A percentile compares a stretch with the other conserved stretches of the same genome.
Evolutionary conservation across 2,113 vertebrate genomes (phyloP).

Genomic region (Oncorhynchus gorbuscha): DNA sequence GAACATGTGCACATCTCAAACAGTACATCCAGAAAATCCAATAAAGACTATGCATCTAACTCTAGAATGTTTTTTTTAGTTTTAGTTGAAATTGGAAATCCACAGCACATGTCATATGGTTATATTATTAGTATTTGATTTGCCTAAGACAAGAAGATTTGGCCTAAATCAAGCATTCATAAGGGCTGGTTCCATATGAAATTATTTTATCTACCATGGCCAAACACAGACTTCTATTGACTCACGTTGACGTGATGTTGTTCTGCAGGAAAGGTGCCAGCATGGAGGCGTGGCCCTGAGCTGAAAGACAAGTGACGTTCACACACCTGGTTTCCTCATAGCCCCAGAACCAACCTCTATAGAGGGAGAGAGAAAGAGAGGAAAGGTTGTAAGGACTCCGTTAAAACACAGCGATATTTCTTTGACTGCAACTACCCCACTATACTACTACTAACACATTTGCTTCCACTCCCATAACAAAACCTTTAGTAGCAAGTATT

Average conservation of each 20-base stretch:
- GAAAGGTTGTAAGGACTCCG: background rate
- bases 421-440: too few species aligned
- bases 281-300: conserved; percentile 93
- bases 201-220: too few species aligned
- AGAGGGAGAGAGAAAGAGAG: conserved; percentile 34
- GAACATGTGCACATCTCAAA: background rate
- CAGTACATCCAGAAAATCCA: background rate
- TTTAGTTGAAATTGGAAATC: background rate
- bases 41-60: too few species aligned
- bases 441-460: too few species aligned
- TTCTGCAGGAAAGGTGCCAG: conserved; percentile 83
- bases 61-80: too few species aligned
- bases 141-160: too few species aligned
- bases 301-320: conserved; percentile 86
- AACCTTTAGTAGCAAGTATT: too few species aligned
- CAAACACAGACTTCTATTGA: conserved; percentile 17
- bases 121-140: too few species aligned
- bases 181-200: too few species aligned
- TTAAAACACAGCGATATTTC: too few species aligned
- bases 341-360: conserved; percentile 98
- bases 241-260: conserved; percentile 88
- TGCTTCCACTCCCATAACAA: too few species aligned
- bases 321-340: conserved; percentile 89
- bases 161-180: too few species aligned
- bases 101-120: background rate